Evolutionary conservation across 2,113 vertebrate species (phyloP), one percentile per base, ranked within the genome.

Genomic region (Meles meles): DNA sequence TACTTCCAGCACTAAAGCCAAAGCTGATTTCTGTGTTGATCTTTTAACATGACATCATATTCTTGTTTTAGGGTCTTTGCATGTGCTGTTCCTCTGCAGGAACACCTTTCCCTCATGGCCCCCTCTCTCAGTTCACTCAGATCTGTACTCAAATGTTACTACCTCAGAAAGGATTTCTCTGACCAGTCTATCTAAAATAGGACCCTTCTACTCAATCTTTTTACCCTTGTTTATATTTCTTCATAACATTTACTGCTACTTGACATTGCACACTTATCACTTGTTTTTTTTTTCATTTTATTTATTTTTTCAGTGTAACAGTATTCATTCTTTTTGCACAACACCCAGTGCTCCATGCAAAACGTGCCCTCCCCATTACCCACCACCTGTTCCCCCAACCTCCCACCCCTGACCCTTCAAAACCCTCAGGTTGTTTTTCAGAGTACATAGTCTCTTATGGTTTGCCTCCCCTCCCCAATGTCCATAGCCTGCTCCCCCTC

Each of bases 231-330:
- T 86, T 91, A 49, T 77, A 79, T 94, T 95, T 87, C 89, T 84
- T 74, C 72, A 44, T 27, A 80, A 31, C 7, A 57, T 63, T 94
- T 93, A 82, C 55, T 74, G n/a, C 42, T 87, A 47, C 61, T 94
- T 93, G 83, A 89, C 74, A 76, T 69, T 69, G 79, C 42, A 80
- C 65, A 88, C 72, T 42, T 95, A 42, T 83, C 67, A 88, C 90
- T 83, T 81, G 23, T 74, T 92, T n/a, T n/a, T n/a, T n/a, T n/a
- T n/a, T n/a, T n/a, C n/a, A n/a, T n/a, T n/a, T n/a, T n/a, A n/a
- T n/a, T n/a, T n/a, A n/a, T n/a, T n/a, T n/a, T n/a, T n/a, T n/a
- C n/a, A n/a, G n/a, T n/a, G n/a, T n/a, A n/a, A n/a, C n/a, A n/a
- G n/a, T n/a, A n/a, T n/a, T n/a, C n/a, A n/a, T n/a, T n/a, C n/a